Evolutionary conservation across 2,888 invertebrate genomes (phyloP), one percentile per base, ranked within the genome.

Genomic region (Hedya salicella): DNA sequence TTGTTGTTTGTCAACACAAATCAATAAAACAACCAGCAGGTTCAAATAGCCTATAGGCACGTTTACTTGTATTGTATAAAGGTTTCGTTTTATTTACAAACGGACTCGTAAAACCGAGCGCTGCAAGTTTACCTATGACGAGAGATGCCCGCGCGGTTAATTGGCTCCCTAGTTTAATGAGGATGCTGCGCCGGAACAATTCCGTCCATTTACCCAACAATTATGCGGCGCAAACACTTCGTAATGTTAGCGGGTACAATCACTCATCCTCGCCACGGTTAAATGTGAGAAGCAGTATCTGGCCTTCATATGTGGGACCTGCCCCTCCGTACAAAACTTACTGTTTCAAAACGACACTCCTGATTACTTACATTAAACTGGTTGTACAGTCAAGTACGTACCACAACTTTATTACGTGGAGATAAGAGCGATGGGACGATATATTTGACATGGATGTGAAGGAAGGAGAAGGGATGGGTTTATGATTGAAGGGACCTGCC

Each of bases 181-280:
- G 92, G 92, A 92, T 85, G 87, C 90, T 83, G 78, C 83, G 81
- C 86, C 91, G 91, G 92, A 91, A 91, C 91, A 85, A 86, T 88
- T 89, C 86, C 80, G 84, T 85, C 79, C 78, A 85, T 89, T 89
- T 87, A 85, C 81, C 82, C 79, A 87, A 82, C 89, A 88, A 87
- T 88, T 87, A 85, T 74, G 75, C 81, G 72, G 78, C 78, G 85
- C 86, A 85, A 88, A 90, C 79, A 89, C 85, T 83, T 80, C 83
- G 78, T 82, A 83, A 83, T 67, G 75, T 74, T 69, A 71, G 61
- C 68, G 69, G 68, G 40, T n/a, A 60, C 48, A 21, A 49, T 40
- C 62, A 32, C 11, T 5, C 39, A 62, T n/a, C 25, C 46, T n/a
- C 3, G 30, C 16, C 36, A 32, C 19, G 21, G 30, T 63, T 9